These are phyloP conservation scores for Nephrotoma guestfalica DNA, from an alignment of 2,888 invertebrate species.

Conservation along the genomic window DNA sequence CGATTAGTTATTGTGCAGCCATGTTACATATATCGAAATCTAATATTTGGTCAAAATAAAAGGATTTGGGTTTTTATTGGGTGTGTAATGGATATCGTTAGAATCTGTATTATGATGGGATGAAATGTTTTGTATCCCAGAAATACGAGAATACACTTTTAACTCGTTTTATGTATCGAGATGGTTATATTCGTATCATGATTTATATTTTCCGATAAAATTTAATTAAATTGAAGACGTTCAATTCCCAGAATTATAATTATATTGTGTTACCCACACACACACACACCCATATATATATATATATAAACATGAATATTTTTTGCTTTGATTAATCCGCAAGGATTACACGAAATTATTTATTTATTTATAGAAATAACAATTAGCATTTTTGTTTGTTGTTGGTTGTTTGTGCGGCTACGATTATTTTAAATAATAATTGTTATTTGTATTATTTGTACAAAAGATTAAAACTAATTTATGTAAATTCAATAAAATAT, in stretches of 20 bases:
- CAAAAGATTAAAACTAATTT: background rate
- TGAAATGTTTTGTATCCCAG: background rate
- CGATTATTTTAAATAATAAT: background rate
- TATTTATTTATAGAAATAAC: background rate
- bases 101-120: background rate
- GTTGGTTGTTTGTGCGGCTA: background rate
- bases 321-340: background rate
- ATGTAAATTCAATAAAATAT: background rate
- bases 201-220: background rate
- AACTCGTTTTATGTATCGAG: background rate
- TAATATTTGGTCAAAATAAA: background rate
- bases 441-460: background rate
- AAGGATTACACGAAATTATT: background rate
- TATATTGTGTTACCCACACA: background rate
- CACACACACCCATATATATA: too few relatives aligned
- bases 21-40: background rate
- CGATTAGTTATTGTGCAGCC: background rate
- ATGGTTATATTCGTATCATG: background rate
- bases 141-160: background rate
- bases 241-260: background rate
- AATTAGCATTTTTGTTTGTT: background rate
- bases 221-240: background rate
- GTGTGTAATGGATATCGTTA: background rate
- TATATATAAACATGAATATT: background rate
- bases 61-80: background rate